A percentile compares a stretch with the other conserved stretches of the same genome.
Evolutionary conservation across 2,113 vertebrate species (phyloP).

Genomic region (Alethe diademata): DNA sequence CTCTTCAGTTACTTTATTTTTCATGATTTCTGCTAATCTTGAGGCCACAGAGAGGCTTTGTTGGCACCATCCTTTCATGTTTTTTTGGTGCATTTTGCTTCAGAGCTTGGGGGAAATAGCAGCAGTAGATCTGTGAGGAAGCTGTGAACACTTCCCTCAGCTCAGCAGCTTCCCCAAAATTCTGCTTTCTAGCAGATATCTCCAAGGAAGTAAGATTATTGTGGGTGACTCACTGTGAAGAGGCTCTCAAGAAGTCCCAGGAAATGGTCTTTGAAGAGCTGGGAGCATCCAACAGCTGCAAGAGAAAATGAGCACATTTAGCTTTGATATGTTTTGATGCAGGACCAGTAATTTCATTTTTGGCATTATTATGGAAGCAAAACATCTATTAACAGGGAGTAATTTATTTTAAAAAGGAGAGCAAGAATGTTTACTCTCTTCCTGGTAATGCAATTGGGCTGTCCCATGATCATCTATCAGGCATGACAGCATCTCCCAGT

Average conservation of each 20-base stretch:
- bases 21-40: not conserved
- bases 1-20: not conserved
- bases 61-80: not conserved
- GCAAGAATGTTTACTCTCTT: slow-evolving; percentile 29
- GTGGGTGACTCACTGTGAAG: not conserved
- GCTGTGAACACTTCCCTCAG: not conserved
- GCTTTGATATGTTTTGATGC: slow-evolving; percentile 17
- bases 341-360: slow-evolving; percentile 16
- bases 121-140: not conserved
- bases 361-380: not conserved
- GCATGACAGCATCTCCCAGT: not conserved
- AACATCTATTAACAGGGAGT: not conserved
- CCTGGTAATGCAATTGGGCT: slow-evolving; percentile 14
- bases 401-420: slow-evolving; percentile 20
- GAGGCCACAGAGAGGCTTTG: not conserved
- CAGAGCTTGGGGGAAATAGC: not conserved
- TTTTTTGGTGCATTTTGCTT: not conserved
- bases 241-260: slow-evolving; percentile 1
- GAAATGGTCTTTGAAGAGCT: slow-evolving; percentile 2
- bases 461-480: not conserved
- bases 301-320: not conserved
- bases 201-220: not conserved
- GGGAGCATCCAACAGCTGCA: not conserved
- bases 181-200: not conserved
- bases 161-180: not conserved